phyloP scores from a whole-genome alignment of 2,113 vertebrate genomes.

The Catharus minimus region DNA sequence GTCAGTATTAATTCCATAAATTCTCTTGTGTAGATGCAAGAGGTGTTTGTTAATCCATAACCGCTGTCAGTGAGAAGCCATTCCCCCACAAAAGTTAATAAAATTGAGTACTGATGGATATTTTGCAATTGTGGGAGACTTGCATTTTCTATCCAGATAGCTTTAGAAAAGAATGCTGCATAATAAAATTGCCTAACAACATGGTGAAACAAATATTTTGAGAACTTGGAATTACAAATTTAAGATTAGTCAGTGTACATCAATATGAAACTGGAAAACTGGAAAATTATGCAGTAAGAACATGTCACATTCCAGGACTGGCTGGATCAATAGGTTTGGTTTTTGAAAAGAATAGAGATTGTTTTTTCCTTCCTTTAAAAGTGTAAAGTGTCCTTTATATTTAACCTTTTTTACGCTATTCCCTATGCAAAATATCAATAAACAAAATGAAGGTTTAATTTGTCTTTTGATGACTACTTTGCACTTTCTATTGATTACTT shows the following conservation, averaged over 20 bases:
- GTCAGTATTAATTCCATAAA: neutral
- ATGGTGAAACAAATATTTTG: neutral
- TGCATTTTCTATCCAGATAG: neutral
- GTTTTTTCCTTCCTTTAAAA: neutral
- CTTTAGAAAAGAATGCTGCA: neutral
- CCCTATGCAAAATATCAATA: slow-evolving; percentile 33
- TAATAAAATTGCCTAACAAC: neutral
- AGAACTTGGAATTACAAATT: neutral
- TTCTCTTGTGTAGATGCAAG: neutral
- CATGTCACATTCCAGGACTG: neutral
- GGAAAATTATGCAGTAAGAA: neutral
- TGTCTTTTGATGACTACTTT: neutral
- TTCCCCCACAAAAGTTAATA: neutral
- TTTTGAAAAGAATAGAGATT: neutral
- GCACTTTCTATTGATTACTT: slow-evolving; percentile 11
- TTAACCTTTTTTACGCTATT: neutral
- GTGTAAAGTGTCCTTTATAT: neutral
- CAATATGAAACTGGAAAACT: neutral
- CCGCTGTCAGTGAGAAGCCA: neutral
- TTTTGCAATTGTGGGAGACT: neutral
- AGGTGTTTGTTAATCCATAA: neutral
- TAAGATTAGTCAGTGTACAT: neutral
- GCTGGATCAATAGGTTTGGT: neutral
- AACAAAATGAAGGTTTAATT: slow-evolving; percentile 38
- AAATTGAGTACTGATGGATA: neutral